Evolutionary conservation across 2,797 vertebrate species (phyloP), one percentile per base, ranked within the genome.

Genomic region (Galago senegalensis): DNA sequence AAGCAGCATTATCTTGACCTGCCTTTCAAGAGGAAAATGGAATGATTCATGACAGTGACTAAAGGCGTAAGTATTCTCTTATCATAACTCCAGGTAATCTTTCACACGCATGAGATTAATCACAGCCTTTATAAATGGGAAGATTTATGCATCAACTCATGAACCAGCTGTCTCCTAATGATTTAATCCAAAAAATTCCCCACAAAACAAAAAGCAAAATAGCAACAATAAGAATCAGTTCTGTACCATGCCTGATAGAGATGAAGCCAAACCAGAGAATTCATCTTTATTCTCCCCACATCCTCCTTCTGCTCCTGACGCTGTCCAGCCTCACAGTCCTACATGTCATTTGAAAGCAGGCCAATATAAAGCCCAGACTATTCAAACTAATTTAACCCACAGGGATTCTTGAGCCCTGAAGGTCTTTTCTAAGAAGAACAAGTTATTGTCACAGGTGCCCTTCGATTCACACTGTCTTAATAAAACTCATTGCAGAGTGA

Each of bases 51-150:
- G 98, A 98, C 3, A 95, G 94, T 95, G 95, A 98, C 94, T 98
- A 98, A 97, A 70, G 70, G 43, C 98, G 97, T 98, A 96, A 98
- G 97, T 95, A 97, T 96, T 98, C 97, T 94, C 96, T 98, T 98
- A 98, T 98, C 96, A 96, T 91, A 98, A 98, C 93, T 96, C 91
- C 79, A 98, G 95, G 94, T 97, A 98, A 98, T 98, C 97, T 95
- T 97, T 96, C 93, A 95, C 7, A 40, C 53, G 17, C 0, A 10
- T 91, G 95, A 90, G 98, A 98, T 98, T 98, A 98, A 98, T 98
- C 98, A 98, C 93, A 98, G 95, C 91, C 95, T 98, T 98, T 97
- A 95, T 17, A 98, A 96, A 97, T 91, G 2, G 93, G 56, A 94
- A 93, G 43, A 93, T 92, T 82, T 93, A 95, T 92, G 82, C 12